Conservation (phyloP, 2,888 invertebrate genomes). For the Barypeithes pellucidus region DNA sequence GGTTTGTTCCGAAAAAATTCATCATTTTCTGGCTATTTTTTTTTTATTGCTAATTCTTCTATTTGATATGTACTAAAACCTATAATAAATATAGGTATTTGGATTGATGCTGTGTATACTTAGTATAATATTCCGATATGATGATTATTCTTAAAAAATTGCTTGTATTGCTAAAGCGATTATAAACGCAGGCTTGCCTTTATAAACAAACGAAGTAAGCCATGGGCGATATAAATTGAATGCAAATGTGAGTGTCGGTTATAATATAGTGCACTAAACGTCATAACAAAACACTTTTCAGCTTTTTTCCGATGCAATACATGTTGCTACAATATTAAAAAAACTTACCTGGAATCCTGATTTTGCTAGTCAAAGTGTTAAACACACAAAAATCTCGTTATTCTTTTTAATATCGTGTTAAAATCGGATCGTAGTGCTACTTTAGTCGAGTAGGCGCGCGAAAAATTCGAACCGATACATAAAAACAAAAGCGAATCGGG, state of each 20-base stretch:
- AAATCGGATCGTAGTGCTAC: conserved; percentile 11
- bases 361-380: background rate
- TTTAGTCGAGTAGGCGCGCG: conserved; percentile 26
- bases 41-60: no score
- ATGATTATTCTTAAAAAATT: conserved; percentile 20
- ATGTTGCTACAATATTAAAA: background rate
- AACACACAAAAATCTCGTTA: conserved; percentile 10
- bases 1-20: no score
- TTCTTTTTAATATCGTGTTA: conserved; percentile 1
- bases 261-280: conserved; percentile 1
- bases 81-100: no score
- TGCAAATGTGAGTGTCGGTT: conserved; percentile 1
- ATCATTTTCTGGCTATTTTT: no score
- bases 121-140: background rate
- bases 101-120: background rate
- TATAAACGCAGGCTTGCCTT: conserved; percentile 31
- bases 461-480: conserved; percentile 19
- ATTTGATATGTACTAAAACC: no score
- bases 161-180: conserved; percentile 29
- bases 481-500: conserved; percentile 30
- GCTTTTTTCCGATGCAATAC: conserved; percentile 14
- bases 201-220: conserved; percentile 11
- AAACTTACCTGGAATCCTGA: conserved; percentile 31
- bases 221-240: background rate
- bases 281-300: conserved; percentile 19